Evolutionary conservation across 2,797 vertebrate genomes (phyloP).

Genomic region (Geotria australis): DNA sequence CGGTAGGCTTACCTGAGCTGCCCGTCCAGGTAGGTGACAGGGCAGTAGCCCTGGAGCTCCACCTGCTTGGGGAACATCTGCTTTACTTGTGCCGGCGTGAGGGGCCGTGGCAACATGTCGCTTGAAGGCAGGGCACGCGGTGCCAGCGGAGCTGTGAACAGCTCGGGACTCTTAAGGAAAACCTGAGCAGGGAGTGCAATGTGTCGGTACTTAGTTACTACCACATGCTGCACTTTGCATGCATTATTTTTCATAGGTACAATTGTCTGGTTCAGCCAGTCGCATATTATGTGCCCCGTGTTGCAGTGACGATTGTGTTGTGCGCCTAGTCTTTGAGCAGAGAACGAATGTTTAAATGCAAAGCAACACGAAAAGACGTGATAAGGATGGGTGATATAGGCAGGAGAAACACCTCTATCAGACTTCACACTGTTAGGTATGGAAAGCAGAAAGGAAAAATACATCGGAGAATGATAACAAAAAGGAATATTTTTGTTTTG

Average conservation of each 20-base stretch:
- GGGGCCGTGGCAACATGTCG: constrained; percentile 26
- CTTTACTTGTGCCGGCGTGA: constrained; percentile 30
- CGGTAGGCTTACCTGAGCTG: constrained; percentile 26
- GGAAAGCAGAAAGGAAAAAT: no score
- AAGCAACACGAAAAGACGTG: no score
- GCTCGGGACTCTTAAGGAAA: constrained; percentile 37
- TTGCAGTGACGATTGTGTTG: background rate
- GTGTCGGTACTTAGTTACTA: background rate
- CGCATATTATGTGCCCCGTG: background rate
- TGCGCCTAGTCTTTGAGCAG: no score
- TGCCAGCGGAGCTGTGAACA: constrained; percentile 34
- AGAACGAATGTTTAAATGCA: no score
- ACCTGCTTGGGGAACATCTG: constrained; percentile 29
- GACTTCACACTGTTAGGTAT: no score
- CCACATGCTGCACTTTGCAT: background rate
- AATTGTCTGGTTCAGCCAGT: background rate
- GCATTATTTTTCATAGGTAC: background rate
- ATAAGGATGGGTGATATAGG: no score
- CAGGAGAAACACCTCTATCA: no score
- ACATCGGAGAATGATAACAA: constrained; percentile 2
- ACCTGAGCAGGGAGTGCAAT: constrained; percentile 11
- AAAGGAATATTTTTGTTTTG: background rate
- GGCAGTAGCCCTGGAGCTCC: constrained; percentile 63
- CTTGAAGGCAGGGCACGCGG: constrained; percentile 24
- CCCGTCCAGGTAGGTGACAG: constrained; percentile 58